Conservation (phyloP, 2,888 invertebrate genomes). For the Tiphia femorata region DNA sequence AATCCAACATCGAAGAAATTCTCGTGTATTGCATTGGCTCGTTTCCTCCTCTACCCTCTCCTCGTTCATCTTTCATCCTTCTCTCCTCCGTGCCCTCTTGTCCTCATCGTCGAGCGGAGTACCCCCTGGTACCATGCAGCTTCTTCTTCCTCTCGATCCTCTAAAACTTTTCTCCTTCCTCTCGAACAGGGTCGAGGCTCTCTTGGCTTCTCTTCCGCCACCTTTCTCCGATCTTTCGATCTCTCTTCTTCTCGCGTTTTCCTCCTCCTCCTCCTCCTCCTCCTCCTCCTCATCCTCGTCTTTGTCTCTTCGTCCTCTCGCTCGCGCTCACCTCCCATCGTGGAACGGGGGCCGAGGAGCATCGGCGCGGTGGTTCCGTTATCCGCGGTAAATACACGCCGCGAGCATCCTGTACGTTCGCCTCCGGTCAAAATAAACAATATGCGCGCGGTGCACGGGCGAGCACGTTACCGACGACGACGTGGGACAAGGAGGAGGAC, state of each 20-base stretch:
- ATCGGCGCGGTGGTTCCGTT: conserved; percentile 38
- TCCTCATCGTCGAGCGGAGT: too few species aligned
- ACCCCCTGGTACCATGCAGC: too few species aligned
- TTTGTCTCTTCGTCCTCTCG: conserved; percentile 15
- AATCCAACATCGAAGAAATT: too few species aligned
- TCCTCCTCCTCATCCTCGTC: not conserved
- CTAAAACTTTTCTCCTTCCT: too few species aligned
- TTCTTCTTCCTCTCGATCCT: too few species aligned
- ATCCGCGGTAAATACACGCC: conserved; percentile 42
- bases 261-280: conserved; percentile 1
- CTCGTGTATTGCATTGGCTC: too few species aligned
- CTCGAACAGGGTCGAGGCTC: too few species aligned
- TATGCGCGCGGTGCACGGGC: conserved; percentile 10
- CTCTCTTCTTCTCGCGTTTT: conserved; percentile 20
- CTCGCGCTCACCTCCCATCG: conserved; percentile 7
- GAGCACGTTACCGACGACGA: conserved; percentile 24
- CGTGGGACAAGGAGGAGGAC: not conserved
- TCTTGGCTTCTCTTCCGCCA: conserved; percentile 20
- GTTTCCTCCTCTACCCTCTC: too few species aligned
- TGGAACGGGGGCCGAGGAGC: conserved; percentile 24
- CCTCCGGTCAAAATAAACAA: conserved; percentile 44
- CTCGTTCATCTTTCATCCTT: too few species aligned
- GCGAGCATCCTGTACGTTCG: conserved; percentile 37
- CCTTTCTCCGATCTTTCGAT: conserved; percentile 25
- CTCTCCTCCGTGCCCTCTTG: too few species aligned